Conservation (phyloP, 2,888 invertebrate species). For the Drosophila stalkeri region DNA sequence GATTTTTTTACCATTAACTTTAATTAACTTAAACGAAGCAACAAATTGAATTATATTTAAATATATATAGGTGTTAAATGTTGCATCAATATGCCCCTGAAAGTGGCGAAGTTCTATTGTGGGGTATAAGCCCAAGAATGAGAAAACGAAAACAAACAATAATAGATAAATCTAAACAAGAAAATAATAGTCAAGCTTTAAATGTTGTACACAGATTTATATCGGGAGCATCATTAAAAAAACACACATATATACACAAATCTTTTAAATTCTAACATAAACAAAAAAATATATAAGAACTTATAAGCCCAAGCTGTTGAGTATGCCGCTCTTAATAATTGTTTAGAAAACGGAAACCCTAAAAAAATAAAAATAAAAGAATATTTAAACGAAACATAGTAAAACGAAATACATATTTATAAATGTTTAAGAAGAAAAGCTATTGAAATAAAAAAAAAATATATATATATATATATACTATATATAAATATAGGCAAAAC, state of each 20-base stretch:
- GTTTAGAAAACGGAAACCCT: constrained; percentile 37
- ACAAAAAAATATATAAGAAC: constrained; percentile 19
- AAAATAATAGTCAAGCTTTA: constrained; percentile 68
- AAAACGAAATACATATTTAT: constrained; percentile 61
- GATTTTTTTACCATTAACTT: constrained; percentile 71
- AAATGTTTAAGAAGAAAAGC: constrained; percentile 64
- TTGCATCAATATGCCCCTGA: constrained; percentile 61
- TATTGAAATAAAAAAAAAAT: constrained; percentile 36
- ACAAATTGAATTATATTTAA: constrained; percentile 10
- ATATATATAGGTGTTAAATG: constrained; percentile 63
- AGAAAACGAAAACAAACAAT: constrained; percentile 23
- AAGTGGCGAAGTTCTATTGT: constrained; percentile 63
- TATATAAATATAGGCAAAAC: constrained; percentile 13
- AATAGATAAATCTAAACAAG: constrained; percentile 4
- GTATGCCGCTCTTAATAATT: constrained; percentile 52
- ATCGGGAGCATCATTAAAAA: constrained; percentile 14
- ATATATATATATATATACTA: constrained; percentile 21
- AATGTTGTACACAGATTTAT: constrained; percentile 66
- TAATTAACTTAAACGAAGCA: constrained; percentile 38
- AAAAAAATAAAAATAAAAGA: constrained; percentile 14
- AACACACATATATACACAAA: background rate
- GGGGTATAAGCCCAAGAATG: constrained; percentile 26
- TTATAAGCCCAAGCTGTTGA: constrained; percentile 49
- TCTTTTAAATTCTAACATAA: constrained; percentile 37
- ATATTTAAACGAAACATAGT: constrained; percentile 26